These are phyloP conservation scores for Promerops cafer DNA, from an alignment of 2,113 vertebrate genomes.

Conservation along the genomic window DNA sequence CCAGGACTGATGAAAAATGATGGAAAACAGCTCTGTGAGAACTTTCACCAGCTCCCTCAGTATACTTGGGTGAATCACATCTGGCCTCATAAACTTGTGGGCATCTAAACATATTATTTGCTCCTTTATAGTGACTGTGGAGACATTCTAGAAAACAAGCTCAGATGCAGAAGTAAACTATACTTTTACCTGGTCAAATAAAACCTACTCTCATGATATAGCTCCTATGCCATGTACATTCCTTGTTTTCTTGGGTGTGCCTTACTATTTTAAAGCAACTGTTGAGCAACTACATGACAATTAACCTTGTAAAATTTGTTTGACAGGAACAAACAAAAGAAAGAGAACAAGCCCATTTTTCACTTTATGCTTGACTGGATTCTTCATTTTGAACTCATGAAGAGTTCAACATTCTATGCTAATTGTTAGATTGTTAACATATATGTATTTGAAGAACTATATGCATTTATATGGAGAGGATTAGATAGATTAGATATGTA, in stretches of 20 bases:
- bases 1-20: neutral
- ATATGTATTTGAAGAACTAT: neutral
- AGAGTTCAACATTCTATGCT: neutral
- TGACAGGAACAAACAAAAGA: neutral
- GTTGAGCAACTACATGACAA: neutral
- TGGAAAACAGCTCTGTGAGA: neutral
- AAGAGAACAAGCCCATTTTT: neutral
- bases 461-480: neutral
- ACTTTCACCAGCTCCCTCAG: neutral
- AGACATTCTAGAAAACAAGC: neutral
- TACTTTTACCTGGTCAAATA: neutral
- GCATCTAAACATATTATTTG: neutral
- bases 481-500: neutral
- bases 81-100: neutral
- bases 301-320: neutral
- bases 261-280: neutral
- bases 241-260: neutral
- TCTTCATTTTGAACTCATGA: neutral
- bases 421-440: neutral
- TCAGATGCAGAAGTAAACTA: neutral
- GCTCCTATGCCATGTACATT: neutral
- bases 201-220: neutral
- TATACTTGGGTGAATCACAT: neutral
- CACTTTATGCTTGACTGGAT: neutral
- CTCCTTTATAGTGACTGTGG: neutral